phyloP scores from a whole-genome alignment of 1,140 invertebrate genomes.

The Drosophila sp. region DNA sequence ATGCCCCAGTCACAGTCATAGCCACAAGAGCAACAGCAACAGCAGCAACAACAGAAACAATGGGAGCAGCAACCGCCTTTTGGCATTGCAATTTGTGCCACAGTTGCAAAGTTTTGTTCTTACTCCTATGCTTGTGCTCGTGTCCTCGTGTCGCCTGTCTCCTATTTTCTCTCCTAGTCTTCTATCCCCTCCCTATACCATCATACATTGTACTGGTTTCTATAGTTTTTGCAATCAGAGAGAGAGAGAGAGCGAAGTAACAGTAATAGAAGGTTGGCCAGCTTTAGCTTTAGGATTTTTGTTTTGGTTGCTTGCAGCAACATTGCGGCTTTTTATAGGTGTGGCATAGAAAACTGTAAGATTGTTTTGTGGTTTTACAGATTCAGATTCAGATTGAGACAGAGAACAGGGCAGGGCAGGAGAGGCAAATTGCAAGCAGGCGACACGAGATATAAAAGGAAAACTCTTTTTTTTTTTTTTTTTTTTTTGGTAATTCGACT shows the following conservation, averaged over 20 bases:
- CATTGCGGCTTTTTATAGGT: constrained; percentile 49
- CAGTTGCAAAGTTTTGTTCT: constrained; percentile 45
- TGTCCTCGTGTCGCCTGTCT: constrained; percentile 28
- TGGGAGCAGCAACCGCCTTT: constrained; percentile 26
- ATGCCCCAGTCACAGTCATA: constrained; percentile 43
- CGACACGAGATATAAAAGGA: not conserved
- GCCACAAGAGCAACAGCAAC: constrained; percentile 31
- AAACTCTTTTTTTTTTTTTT: not conserved
- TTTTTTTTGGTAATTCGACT: constrained; percentile 21
- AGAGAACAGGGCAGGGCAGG: not conserved
- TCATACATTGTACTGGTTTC: constrained; percentile 32
- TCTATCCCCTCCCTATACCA: not conserved
- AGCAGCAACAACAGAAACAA: not conserved
- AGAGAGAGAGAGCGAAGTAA: not conserved
- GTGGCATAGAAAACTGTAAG: constrained; percentile 32
- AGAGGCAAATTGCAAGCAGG: not conserved
- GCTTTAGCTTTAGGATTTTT: constrained; percentile 25
- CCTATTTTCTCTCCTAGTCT: not conserved
- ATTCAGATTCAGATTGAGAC: constrained; percentile 13
- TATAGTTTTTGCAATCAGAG: constrained; percentile 39
- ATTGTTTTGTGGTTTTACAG: constrained; percentile 31
- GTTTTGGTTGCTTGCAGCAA: constrained; percentile 44
- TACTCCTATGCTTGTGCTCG: not conserved
- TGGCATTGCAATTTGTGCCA: constrained; percentile 50
- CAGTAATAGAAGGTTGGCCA: constrained; percentile 7